A percentile compares a stretch with the other conserved stretches of the same genome.
These are phyloP conservation scores for Xanthia icteritia DNA, from an alignment of 2,888 invertebrate species.

Conservation along the genomic window DNA sequence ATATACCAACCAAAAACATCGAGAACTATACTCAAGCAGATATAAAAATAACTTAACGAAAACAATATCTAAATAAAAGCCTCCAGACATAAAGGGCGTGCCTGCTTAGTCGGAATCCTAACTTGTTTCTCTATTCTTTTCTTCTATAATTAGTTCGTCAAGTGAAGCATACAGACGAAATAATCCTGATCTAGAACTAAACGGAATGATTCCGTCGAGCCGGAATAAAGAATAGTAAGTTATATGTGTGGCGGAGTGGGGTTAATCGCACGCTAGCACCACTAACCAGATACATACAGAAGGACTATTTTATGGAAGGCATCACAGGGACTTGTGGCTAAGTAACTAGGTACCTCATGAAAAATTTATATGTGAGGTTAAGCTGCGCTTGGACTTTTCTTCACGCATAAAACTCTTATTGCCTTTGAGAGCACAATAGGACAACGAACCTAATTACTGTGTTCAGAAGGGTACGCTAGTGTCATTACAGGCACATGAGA, in stretches of 20 bases:
- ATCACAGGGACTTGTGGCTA: not conserved
- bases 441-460: no score
- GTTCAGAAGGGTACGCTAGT: not conserved
- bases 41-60: no score
- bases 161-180: conserved; percentile 23
- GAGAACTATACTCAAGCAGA: no score
- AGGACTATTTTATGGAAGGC: not conserved
- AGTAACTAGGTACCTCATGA: not conserved
- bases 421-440: not conserved
- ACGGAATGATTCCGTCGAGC: conserved; percentile 28
- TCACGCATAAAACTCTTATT: no score
- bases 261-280: conserved; percentile 24
- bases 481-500: not conserved
- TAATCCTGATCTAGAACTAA: conserved; percentile 44
- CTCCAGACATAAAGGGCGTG: no score
- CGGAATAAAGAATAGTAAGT: conserved; percentile 54
- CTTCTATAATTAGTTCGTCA: conserved; percentile 37
- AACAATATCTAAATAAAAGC: no score
- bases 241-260: conserved; percentile 30
- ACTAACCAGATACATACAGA: not conserved
- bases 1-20: no score
- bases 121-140: not conserved
- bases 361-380: not conserved
- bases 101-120: not conserved
- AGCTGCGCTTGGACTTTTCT: not conserved